Evolutionary conservation across 2,797 vertebrate species (phyloP), one percentile per base, ranked within the genome.

Genomic region (Rousettus madagascariensis): DNA sequence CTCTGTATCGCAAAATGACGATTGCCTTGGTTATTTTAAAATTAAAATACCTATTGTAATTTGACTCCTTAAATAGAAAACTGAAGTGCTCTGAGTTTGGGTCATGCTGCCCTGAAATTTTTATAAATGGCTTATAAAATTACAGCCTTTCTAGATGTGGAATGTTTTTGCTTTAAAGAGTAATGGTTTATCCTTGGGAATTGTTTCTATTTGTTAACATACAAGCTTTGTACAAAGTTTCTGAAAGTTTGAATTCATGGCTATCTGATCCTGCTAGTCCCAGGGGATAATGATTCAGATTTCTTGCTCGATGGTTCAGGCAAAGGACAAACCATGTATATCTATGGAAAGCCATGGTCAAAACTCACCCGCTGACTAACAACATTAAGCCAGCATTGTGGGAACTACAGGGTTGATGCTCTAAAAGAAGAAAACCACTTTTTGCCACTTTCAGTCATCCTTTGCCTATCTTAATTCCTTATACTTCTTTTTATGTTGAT

Each of bases 191-290:
- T 88, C 59, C 46, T 92, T 82, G 38, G 17, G 79, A 80, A 92
- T 95, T 94, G 93, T 93, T 91, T 94, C 49, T 94, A 78, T 91
- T 95, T 95, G 78, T 90, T 91, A 79, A 95, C 79, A 85, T 75
- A 51, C 55, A 74, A 6, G 20, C 43, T 94, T 93, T 92, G 77
- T 43, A 75, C 41, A 55, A 55, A 36, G 38, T 95, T 88, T 95
- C 95, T 95, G 77, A 38, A 78, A 74, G 68, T 87, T 97, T 93
- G 91, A 91, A 94, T 90, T 90, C 86, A 57, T 61, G 85, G 38
- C 28, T 65, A 82, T 91, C 57, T 94, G 91, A 87, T 93, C 79
- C 74, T 82, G 24, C 63, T 43, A 8, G 55, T 78, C 91, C 57
- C 82, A 71, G 33, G 78, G 65, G 84, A 88, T 28, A 90, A 22